Percentiles rank a stretch among this genome's conserved stretches.
Evolutionary conservation across 2,888 invertebrate species (phyloP).

Genomic region (Netelia fuscicornis): DNA sequence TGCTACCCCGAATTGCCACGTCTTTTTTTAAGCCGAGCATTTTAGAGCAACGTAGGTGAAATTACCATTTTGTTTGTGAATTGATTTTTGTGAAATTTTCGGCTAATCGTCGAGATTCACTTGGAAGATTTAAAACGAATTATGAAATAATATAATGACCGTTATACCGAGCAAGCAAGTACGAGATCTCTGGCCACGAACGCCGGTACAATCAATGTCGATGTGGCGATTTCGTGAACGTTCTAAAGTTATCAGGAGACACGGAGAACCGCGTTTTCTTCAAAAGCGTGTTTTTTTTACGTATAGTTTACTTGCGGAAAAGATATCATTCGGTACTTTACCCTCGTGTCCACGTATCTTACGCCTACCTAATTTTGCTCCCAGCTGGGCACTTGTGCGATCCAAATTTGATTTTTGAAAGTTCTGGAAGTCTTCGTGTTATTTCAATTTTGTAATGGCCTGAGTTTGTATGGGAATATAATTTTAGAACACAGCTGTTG

Average conservation of each 20-base stretch:
- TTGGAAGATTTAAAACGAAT: not conserved
- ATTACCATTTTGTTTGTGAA: not conserved
- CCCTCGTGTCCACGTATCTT: conserved; percentile 54
- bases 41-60: not conserved
- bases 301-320: not conserved
- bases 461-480: not conserved
- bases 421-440: not conserved
- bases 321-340: conserved; percentile 19
- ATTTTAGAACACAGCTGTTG: not conserved
- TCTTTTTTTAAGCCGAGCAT: conserved; percentile 14
- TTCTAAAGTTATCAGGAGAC: not conserved
- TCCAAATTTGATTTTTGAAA: not conserved
- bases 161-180: not conserved
- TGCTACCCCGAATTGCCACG: conserved; percentile 51
- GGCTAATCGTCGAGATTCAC: not conserved
- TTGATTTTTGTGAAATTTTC: not conserved
- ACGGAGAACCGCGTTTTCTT: not conserved
- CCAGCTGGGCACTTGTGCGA: conserved; percentile 46
- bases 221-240: not conserved
- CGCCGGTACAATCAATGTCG: conserved; percentile 26
- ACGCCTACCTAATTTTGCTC: conserved; percentile 49
- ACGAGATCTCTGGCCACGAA: not conserved
- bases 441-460: not conserved
- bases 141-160: not conserved
- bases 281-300: not conserved